phyloP scores from a whole-genome alignment of 2,888 invertebrate species.

The Chrysopilus asiliformis region DNA sequence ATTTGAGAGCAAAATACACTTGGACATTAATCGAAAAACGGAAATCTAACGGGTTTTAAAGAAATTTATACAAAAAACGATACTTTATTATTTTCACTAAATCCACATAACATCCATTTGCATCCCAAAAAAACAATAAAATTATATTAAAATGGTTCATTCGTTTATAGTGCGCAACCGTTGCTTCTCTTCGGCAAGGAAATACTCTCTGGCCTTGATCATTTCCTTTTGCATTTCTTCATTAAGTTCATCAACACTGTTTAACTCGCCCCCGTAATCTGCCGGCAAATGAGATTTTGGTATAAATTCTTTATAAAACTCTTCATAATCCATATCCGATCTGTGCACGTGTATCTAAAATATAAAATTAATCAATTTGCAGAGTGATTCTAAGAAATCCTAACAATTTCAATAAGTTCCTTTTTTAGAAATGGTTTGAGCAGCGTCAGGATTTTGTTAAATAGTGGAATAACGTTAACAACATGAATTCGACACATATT shows the following conservation, averaged over 20 bases:
- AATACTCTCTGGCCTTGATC: constrained; percentile 11
- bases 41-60: too few species aligned
- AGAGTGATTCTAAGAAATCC: constrained; percentile 10
- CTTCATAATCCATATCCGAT: constrained; percentile 41
- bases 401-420: constrained; percentile 40
- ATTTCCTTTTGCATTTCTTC: constrained; percentile 12
- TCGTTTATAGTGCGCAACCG: too few species aligned
- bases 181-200: constrained; percentile 15
- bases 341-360: constrained; percentile 47
- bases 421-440: constrained; percentile 45
- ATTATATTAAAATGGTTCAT: too few species aligned
- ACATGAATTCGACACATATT: constrained; percentile 51
- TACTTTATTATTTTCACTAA: too few species aligned
- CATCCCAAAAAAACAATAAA: too few species aligned
- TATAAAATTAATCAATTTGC: not conserved
- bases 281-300: constrained; percentile 44
- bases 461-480: constrained; percentile 43
- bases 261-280: constrained; percentile 47
- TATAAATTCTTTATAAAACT: constrained; percentile 42
- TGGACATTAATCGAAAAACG: too few species aligned
- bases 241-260: constrained; percentile 11
- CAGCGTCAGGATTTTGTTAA: constrained; percentile 42
- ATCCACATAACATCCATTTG: too few species aligned
- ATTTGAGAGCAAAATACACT: too few species aligned
- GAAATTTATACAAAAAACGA: too few species aligned